Conservation (phyloP, 2,113 vertebrate species). For the Pionites leucogaster region DNA sequence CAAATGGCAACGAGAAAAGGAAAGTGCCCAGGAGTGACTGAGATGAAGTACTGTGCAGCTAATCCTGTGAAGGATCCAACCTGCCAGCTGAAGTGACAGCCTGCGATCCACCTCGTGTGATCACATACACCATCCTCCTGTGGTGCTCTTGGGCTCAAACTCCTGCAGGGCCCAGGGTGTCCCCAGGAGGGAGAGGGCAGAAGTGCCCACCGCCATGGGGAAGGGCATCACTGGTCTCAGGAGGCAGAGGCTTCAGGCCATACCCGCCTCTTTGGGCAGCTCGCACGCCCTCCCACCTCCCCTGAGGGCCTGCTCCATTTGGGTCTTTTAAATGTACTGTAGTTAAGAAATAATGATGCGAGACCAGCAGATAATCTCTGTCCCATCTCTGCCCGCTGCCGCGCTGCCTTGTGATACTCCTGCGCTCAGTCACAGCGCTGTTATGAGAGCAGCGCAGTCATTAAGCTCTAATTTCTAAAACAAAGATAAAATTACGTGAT, state of each 20-base stretch:
- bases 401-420: neutral
- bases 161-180: too few species aligned
- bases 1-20: neutral
- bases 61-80: neutral
- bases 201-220: rapidly evolving
- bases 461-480: slow-evolving; percentile 37
- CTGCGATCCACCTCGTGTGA: rapidly evolving
- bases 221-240: neutral
- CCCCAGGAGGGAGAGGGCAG: neutral
- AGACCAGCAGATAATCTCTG: neutral
- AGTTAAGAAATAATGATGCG: neutral
- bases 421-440: neutral
- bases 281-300: too few species aligned
- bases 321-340: neutral
- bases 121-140: rapidly evolving
- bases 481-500: slow-evolving; percentile 43
- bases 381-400: neutral
- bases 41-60: neutral
- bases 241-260: neutral
- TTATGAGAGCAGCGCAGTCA: slow-evolving; percentile 6
- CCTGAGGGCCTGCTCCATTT: neutral
- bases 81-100: neutral
- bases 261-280: neutral
- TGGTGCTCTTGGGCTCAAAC: rapidly evolving
- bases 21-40: neutral